These are phyloP conservation scores for Hylaeus anthracinus DNA, from an alignment of 1,140 invertebrate genomes.

Conservation along the genomic window DNA sequence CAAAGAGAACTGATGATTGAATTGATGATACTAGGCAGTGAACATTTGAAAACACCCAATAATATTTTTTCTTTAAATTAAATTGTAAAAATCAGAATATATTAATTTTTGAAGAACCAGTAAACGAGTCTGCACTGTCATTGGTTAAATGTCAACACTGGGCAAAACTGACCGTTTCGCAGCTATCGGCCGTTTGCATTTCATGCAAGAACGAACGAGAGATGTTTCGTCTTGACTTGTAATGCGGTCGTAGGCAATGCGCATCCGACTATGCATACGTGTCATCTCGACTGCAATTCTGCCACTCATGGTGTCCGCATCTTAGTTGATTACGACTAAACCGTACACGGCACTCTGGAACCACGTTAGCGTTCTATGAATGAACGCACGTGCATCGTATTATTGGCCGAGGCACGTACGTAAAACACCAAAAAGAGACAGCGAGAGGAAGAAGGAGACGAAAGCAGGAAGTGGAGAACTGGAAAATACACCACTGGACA, in stretches of 20 bases:
- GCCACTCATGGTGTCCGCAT: conserved; percentile 37
- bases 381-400: conserved; percentile 43
- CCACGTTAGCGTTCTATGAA: conserved; percentile 41
- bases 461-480: conserved; percentile 11
- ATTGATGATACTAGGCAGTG: too few relatives aligned
- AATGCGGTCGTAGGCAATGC: conserved; percentile 12
- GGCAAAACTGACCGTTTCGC: not conserved
- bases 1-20: too few relatives aligned
- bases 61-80: too few relatives aligned
- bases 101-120: too few relatives aligned
- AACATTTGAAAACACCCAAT: too few relatives aligned
- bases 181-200: not conserved
- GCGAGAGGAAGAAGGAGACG: not conserved
- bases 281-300: conserved; percentile 29
- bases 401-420: conserved; percentile 26
- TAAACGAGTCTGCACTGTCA: too few relatives aligned
- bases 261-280: conserved; percentile 42
- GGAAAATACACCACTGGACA: conserved; percentile 3
- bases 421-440: conserved; percentile 17
- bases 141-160: not conserved
- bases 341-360: conserved; percentile 24
- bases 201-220: conserved; percentile 29
- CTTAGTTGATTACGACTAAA: conserved; percentile 32
- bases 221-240: conserved; percentile 6
- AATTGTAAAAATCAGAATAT: too few relatives aligned